Evolutionary conservation across 2,888 invertebrate genomes (phyloP), one percentile per base, ranked within the genome.

Genomic region (Rhyacophila evoluta): DNA sequence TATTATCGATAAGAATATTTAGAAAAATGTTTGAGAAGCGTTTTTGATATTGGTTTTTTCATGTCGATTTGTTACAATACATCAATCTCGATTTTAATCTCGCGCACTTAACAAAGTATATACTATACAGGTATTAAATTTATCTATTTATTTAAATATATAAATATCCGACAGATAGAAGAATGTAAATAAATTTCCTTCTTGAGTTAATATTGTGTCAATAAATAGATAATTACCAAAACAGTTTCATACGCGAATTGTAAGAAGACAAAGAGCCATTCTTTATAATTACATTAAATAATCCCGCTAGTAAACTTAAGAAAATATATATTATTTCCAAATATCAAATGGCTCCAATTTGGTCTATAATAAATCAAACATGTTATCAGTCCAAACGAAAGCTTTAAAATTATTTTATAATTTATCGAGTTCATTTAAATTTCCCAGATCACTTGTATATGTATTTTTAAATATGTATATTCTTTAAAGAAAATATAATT

Each of bases 31-130:
- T 55, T 55, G 55, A 55, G 55, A 55, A 55, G 6, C 55, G 8
- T 55, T 25, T 39, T 55, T 12, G 4, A 27, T 6, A 39, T 69
- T 70, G 67, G n/a, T 74, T 74, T 78, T 68, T 38, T 25, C 36
- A 33, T 41, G 74, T 78, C 78, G 74, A 74, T 78, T 74, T 78
- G 71, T 74, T 78, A 73, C 74, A 70, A 78, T 78, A 74, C 78
- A 74, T 78, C 78, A 78, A 78, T 78, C 78, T 69, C 69, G 74
- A 78, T 78, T 28, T 37, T 70, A 37, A 78, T 78, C 78, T 69
- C 15, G n/a, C 69, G 28, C 29, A 29, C 69, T 69, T 69, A 69
- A n/a, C n/a, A n/a, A n/a, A 55, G 6, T 55, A 55, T 25, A 19
- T 19, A 55, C 6, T 55, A 55, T 25, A 8, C 29, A 33, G 29